These are phyloP conservation scores for Petrocephalus microphthalmus DNA, from an alignment of 2,113 vertebrate genomes.

Conservation along the genomic window DNA sequence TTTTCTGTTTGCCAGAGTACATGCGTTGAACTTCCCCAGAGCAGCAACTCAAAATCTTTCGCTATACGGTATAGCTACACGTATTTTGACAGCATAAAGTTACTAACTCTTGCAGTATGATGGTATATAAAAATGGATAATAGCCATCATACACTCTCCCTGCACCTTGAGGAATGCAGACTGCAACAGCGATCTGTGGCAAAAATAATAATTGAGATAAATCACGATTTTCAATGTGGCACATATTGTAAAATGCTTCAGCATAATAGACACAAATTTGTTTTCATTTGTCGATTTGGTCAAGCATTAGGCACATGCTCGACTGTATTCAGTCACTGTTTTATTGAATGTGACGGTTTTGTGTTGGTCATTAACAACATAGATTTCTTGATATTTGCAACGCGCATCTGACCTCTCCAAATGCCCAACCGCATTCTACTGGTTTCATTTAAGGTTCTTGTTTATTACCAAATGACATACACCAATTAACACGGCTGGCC, in stretches of 20 bases:
- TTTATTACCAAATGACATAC: background rate
- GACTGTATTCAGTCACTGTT: background rate
- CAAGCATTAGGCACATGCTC: background rate
- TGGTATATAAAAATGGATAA: constrained; percentile 19
- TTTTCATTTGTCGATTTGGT: background rate
- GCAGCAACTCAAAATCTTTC: constrained; percentile 25
- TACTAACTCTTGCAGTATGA: background rate
- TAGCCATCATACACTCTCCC: background rate
- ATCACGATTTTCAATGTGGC: background rate
- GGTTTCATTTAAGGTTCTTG: background rate
- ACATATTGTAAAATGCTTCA: background rate
- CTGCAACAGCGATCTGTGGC: background rate
- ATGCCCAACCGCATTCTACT: background rate
- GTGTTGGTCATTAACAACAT: background rate
- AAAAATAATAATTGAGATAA: background rate
- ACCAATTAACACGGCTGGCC: background rate
- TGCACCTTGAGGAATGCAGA: background rate
- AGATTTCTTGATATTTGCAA: background rate
- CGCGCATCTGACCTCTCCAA: background rate
- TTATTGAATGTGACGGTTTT: background rate
- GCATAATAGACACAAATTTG: background rate
- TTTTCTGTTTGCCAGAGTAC: constrained; percentile 17
- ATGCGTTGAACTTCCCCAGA: constrained; percentile 25
- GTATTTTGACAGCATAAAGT: constrained; percentile 10
- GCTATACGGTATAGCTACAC: background rate